A percentile compares a stretch with the other conserved stretches of the same genome.
These are phyloP conservation scores for Stratiomys singularior DNA, from an alignment of 2,888 invertebrate genomes.

Conservation along the genomic window DNA sequence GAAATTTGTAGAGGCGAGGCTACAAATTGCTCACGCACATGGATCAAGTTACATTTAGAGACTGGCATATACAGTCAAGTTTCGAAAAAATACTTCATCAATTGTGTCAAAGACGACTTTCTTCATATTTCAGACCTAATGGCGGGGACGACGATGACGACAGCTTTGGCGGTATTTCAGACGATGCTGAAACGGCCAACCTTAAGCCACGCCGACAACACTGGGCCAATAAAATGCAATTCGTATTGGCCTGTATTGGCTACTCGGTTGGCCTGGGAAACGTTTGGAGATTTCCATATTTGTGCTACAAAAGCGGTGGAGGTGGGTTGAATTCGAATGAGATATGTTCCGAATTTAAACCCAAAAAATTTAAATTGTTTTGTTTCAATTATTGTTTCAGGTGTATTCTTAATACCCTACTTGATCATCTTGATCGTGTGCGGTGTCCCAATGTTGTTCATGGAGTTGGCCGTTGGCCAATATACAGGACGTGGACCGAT, in stretches of 20 bases:
- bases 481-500: conserved; percentile 93
- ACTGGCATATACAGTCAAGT: too few species aligned
- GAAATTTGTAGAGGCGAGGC: too few species aligned
- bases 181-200: conserved; percentile 75
- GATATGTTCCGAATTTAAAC: too few species aligned
- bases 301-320: conserved; percentile 91
- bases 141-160: conserved; percentile 82
- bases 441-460: conserved; percentile 91
- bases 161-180: conserved; percentile 77
- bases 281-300: conserved; percentile 92
- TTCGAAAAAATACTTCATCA: too few species aligned
- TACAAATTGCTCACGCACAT: too few species aligned
- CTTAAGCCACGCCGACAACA: conserved; percentile 82
- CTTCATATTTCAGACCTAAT: conserved; percentile 70
- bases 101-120: too few species aligned
- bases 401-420: conserved; percentile 95
- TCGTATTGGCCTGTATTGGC: conserved; percentile 87
- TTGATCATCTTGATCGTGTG: conserved; percentile 90
- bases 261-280: conserved; percentile 91
- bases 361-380: too few species aligned
- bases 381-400: conserved; percentile 66
- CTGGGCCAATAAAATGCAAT: conserved; percentile 90
- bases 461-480: conserved; percentile 94
- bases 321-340: too few species aligned
- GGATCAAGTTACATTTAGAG: too few species aligned